These are phyloP conservation scores for Oriolus oriolus DNA, from an alignment of 2,113 vertebrate genomes.

Conservation along the genomic window DNA sequence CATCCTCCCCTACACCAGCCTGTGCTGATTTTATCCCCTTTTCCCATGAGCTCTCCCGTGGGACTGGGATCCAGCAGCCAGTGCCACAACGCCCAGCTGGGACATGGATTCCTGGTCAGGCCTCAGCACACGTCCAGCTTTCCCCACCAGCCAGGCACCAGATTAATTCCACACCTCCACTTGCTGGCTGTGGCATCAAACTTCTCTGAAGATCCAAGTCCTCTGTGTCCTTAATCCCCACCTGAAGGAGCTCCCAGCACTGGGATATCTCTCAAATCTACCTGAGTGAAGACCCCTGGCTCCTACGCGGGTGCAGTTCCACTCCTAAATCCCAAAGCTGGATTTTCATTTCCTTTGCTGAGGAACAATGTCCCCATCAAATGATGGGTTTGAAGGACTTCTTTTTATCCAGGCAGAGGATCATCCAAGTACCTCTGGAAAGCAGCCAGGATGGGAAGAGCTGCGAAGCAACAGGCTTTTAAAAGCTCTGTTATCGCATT, in stretches of 20 bases:
- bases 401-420: not conserved
- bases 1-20: too few relatives aligned
- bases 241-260: not conserved
- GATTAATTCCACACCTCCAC: not conserved
- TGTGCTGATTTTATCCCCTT: too few relatives aligned
- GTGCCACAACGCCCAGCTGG: not conserved
- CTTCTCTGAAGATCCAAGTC: not conserved
- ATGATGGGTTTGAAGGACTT: not conserved
- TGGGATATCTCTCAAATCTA: not conserved
- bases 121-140: not conserved
- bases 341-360: not conserved
- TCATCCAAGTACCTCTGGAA: not conserved
- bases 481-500: not conserved
- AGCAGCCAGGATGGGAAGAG: slow-evolving; percentile 18
- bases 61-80: not conserved
- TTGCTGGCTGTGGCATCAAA: not conserved
- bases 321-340: not conserved
- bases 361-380: not conserved
- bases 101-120: not conserved
- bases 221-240: not conserved
- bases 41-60: too few relatives aligned
- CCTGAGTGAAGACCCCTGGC: not conserved
- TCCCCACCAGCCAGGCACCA: not conserved
- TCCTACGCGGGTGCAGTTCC: not conserved
- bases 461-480: not conserved